Evolutionary conservation across 1,140 invertebrate genomes (phyloP).

Genomic region (Neodiprion fabricii): DNA sequence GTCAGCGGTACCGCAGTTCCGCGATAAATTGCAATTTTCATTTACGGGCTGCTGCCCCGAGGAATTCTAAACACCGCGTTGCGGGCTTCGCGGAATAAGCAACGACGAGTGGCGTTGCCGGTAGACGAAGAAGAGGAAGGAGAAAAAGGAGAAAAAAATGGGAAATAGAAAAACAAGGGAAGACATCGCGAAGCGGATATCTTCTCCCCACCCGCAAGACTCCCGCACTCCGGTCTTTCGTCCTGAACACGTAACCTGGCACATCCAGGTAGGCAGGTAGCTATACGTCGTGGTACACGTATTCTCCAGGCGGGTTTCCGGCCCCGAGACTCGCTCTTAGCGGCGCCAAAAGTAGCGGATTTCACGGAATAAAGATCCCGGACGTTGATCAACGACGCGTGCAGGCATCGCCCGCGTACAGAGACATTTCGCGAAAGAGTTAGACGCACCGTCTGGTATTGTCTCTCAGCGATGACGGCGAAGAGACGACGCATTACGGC

Average conservation of each 20-base stretch:
- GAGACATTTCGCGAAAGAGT: too few relatives aligned
- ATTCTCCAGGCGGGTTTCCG: neutral
- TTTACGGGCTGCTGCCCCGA: conserved; percentile 1
- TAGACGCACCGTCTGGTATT: too few relatives aligned
- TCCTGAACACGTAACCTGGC: too few relatives aligned
- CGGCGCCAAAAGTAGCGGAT: neutral
- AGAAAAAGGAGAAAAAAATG: neutral
- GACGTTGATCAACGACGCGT: neutral
- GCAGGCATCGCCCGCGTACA: neutral
- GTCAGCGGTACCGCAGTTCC: conserved; percentile 3
- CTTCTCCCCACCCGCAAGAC: neutral
- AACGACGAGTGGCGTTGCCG: neutral
- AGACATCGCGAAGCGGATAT: neutral
- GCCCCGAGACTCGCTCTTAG: neutral
- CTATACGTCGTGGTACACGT: too few relatives aligned
- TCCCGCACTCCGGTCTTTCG: too few relatives aligned
- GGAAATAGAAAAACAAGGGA: too few relatives aligned
- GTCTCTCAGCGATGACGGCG: too few relatives aligned
- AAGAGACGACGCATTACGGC: too few relatives aligned
- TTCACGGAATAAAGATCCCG: neutral
- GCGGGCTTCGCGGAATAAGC: neutral
- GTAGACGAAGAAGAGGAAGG: neutral
- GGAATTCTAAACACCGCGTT: neutral
- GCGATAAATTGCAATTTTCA: conserved; percentile 5
- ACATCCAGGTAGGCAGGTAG: too few relatives aligned